These are phyloP conservation scores for Cichladusa arquata DNA, from an alignment of 2,113 vertebrate genomes.

Conservation along the genomic window DNA sequence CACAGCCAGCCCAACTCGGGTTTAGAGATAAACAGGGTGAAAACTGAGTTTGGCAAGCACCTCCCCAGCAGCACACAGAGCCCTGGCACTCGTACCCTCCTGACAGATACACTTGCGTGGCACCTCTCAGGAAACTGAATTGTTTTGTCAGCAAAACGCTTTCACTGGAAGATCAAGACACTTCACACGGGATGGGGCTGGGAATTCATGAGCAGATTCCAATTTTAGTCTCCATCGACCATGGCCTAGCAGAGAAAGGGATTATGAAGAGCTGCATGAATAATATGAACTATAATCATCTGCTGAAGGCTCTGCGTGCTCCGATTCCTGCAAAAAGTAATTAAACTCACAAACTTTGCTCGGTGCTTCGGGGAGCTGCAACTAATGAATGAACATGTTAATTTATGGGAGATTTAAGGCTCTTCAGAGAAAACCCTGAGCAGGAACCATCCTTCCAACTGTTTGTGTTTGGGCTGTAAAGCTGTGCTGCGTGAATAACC, in stretches of 20 bases:
- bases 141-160: slow-evolving; percentile 12
- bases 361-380: not conserved
- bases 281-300: slow-evolving; percentile 22
- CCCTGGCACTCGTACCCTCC: not conserved
- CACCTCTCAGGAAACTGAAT: not conserved
- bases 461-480: not conserved
- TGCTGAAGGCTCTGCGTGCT: not conserved
- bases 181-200: not conserved
- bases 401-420: not conserved
- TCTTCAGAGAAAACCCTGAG: not conserved
- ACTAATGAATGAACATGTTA: not conserved
- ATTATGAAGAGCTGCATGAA: slow-evolving; percentile 38
- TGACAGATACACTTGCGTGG: not conserved
- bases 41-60: not conserved
- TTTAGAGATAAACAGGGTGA: slow-evolving; percentile 13
- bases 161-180: not conserved
- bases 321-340: slow-evolving; percentile 44
- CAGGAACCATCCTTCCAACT: not conserved
- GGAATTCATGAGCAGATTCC: slow-evolving; percentile 7
- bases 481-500: not conserved
- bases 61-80: not conserved
- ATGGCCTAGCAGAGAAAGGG: not conserved
- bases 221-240: not conserved
- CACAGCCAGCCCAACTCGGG: not conserved
- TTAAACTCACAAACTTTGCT: slow-evolving; percentile 57